These are phyloP conservation scores for Fundulus diaphanus DNA, from an alignment of 2,797 vertebrate genomes.

Conservation along the genomic window DNA sequence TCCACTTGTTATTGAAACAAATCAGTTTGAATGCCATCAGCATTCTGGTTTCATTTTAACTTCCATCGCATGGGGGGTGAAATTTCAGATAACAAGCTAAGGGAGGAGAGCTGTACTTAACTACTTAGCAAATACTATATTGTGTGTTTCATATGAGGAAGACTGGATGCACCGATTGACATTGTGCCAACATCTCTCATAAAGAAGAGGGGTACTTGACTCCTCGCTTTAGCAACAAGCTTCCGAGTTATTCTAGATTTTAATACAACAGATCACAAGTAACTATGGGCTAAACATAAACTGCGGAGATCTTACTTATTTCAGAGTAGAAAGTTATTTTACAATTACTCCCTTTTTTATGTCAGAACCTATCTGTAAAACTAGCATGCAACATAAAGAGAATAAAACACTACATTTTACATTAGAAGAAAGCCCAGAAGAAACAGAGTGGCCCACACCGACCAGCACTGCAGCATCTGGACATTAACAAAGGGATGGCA, in stretches of 20 bases:
- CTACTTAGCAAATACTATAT: constrained; percentile 18
- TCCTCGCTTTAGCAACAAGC: not conserved
- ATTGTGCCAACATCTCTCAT: not conserved
- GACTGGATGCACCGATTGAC: constrained; percentile 14
- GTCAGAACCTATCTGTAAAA: not conserved
- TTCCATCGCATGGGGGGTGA: not conserved
- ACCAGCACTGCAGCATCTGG: constrained; percentile 64
- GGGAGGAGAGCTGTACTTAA: constrained; percentile 6
- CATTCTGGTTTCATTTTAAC: not conserved
- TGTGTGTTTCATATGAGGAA: constrained; percentile 49
- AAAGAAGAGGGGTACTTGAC: not conserved
- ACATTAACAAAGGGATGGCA: constrained; percentile 52
- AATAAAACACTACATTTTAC: not conserved
- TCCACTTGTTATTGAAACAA: too few species aligned
- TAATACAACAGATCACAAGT: not conserved
- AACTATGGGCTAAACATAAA: not conserved
- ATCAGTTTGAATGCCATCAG: too few species aligned
- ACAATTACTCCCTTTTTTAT: not conserved
- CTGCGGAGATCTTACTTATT: not conserved
- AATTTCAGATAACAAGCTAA: not conserved
- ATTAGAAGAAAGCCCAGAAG: constrained; percentile 5
- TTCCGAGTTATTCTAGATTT: not conserved
- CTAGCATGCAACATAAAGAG: not conserved
- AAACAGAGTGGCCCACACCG: constrained; percentile 35
- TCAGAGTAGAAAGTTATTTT: not conserved